Evolutionary conservation across 2,113 vertebrate genomes (phyloP), one percentile per base, ranked within the genome.

Genomic region (Chiloscyllium plagiosum): DNA sequence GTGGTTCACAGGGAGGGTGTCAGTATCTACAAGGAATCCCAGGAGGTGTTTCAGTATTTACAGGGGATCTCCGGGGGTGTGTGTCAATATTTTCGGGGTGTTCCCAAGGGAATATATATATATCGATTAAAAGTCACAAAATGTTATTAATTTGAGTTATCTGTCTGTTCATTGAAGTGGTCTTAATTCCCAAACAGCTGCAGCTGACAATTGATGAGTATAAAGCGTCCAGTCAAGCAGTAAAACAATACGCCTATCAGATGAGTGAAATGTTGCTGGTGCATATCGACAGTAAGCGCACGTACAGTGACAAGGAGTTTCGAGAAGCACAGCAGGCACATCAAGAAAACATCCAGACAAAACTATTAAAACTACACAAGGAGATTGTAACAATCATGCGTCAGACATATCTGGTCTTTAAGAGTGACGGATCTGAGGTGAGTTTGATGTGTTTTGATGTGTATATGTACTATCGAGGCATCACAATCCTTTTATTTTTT

Each of bases 231-330:
- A 98, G 97, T 85, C 96, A 97, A 95, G 97, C 97, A 33, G 97
- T 98, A 22, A 97, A 97, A 7, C 97, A 97, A 69, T 97, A 96
- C 76, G 98, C 98, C 96, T 96, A 95, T 13, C 97, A 97, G 96
- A 99, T 99, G 66, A 98, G 98, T 2, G 98, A 98, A 96, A 97
- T 97, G 0, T 96, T 98, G 86, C 96, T 99, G 96, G 96, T 99
- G 8, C 97, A 56, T 17, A 96, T 99, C 96, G 98, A 98, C 1
- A 97, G 97, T 90, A 98, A 97, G 94, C 97, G 96, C 0, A 97
- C 98, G 17, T 98, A 98, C 96, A 97, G 97, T 47, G 98, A 98
- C 96, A 89, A 98, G 97, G 98, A 99, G 93, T 99, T 99, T 94
- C 97, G 98, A 96, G 96, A 97, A 37, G 97, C 97, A 93, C 98